Percentiles rank a stretch among this genome's conserved stretches.
Conservation (phyloP, 2,888 invertebrate species). For the Ypsolopha sequella region DNA sequence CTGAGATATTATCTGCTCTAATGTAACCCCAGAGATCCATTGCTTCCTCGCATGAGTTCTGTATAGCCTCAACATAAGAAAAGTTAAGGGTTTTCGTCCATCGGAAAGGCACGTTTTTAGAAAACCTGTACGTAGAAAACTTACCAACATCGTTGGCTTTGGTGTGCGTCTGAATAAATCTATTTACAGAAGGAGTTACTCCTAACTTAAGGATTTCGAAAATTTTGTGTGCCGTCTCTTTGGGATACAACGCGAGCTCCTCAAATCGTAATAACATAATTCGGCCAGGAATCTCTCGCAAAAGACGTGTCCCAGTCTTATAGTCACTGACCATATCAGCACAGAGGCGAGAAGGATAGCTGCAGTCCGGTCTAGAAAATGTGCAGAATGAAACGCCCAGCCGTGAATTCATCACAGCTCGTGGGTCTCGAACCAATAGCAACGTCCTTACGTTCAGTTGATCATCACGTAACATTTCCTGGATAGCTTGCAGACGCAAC, state of each 20-base stretch:
- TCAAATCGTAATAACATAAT: conserved; percentile 89
- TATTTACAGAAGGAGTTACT: conserved; percentile 73
- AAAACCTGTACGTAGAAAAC: too few relatives aligned
- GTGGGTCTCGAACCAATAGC: conserved; percentile 85
- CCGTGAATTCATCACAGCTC: conserved; percentile 88
- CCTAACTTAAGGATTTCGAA: conserved; percentile 83
- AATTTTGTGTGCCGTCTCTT: conserved; percentile 75
- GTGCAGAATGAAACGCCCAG: conserved; percentile 86
- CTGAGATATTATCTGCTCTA: conserved; percentile 64
- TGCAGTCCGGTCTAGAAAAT: conserved; percentile 79
- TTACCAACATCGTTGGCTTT: too few relatives aligned
- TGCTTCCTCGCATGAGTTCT: conserved; percentile 79
- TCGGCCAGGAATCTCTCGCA: conserved; percentile 76
- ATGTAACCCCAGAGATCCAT: conserved; percentile 89
- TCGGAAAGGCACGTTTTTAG: conserved; percentile 88
- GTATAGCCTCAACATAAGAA: conserved; percentile 47
- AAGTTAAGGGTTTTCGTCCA: conserved; percentile 84
- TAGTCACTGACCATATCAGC: conserved; percentile 88
- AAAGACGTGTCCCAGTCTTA: conserved; percentile 77
- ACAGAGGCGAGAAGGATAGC: conserved; percentile 81
- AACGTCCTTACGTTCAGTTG: conserved; percentile 81
- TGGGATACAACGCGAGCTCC: conserved; percentile 83
- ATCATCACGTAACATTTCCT: conserved; percentile 78
- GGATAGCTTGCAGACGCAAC: conserved; percentile 78
- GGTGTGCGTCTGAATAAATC: conserved; percentile 82